Evolutionary conservation across 1,140 invertebrate species (phyloP), one percentile per base, ranked within the genome.

Genomic region (Chrysopa pallens): DNA sequence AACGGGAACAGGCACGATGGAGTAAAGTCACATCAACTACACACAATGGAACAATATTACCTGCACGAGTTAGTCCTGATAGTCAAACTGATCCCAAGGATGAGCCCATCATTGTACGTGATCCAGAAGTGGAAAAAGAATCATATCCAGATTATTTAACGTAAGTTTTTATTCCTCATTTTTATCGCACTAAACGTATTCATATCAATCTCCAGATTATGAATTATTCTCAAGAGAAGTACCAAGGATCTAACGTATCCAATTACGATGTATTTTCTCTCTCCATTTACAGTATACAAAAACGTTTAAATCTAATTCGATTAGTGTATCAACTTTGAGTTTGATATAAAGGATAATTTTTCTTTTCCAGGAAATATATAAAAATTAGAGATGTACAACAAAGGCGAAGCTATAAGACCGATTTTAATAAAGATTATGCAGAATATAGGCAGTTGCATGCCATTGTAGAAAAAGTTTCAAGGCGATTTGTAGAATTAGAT

Each of bases 391-490:
- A 67, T 55, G 57, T 64, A 44, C 79, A 84, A 50, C 84, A 89
- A 64, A 73, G 85, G 50, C 70, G 74, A 46, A 70, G 73, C 50
- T 94, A 93, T 65, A 92, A 90, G 64, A 72, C 76, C 47, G 87
- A 91, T 58, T 94, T 93, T 59, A 80, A 82, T 56, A 68, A 70
- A 43, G 74, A 90, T 54, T 92, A 90, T 62, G 72, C 70, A 40
- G 86, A 91, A 62, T 93, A 94, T 63, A 63, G 73, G 51, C 60
- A 69, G 50, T 62, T 92, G 46, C 78, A 91, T 64, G 62, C 68
- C 38, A 67, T 77, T 46, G 76, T 92, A 6, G 78, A 83, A 46
- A 71, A 72, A 50, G 83, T 89, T 11, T 73, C 83, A 12, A 70
- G 72, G 48, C 72, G 74, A 41, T 93, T 93, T 66, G 72, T 72